phyloP scores from a whole-genome alignment of 2,113 vertebrate species.

The Pavo muticus region DNA sequence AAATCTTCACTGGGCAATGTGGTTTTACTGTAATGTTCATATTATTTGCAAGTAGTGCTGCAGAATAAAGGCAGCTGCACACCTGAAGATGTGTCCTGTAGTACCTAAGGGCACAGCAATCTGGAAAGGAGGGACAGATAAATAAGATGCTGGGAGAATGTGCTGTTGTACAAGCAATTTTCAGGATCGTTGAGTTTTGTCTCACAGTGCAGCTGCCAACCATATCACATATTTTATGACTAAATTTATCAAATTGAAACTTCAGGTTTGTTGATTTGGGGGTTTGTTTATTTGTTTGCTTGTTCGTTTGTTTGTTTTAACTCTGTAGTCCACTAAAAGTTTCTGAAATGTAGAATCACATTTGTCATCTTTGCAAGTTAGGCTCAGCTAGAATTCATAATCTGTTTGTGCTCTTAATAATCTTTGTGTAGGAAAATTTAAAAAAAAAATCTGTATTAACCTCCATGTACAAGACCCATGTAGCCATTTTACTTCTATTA shows the following conservation, averaged over 20 bases:
- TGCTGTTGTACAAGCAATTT: neutral
- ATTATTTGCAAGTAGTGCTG: neutral
- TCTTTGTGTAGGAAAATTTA: neutral
- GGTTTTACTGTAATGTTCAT: neutral
- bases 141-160: neutral
- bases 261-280: neutral
- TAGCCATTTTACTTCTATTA: neutral
- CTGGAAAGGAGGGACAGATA: neutral
- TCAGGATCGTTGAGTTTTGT: neutral
- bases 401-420: neutral
- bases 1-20: neutral
- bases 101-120: neutral
- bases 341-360: neutral
- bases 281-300: neutral
- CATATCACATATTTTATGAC: neutral
- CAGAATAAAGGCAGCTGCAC: neutral
- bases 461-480: neutral
- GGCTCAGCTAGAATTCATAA: neutral
- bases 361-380: fast-evolving
- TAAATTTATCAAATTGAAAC: neutral
- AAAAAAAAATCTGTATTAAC: fast-evolving
- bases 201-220: neutral
- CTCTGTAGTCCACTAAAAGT: neutral
- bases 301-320: neutral
- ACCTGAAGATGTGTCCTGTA: neutral